These are phyloP conservation scores for Otolemur garnettii DNA, from an alignment of 2,113 vertebrate genomes.

Conservation along the genomic window DNA sequence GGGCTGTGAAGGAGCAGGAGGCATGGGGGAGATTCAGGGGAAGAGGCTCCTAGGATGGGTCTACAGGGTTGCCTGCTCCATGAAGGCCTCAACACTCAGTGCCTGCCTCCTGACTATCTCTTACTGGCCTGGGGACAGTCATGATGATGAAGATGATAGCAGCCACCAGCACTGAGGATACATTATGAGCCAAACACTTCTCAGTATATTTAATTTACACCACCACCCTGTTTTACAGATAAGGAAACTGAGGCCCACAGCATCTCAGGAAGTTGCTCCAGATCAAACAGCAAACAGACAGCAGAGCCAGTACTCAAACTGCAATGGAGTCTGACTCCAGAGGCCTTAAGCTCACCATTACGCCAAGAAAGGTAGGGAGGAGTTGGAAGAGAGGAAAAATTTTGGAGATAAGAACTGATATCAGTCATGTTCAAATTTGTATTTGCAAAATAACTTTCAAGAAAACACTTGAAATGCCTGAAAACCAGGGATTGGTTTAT, in stretches of 20 bases:
- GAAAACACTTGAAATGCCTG: neutral
- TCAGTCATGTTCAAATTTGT: neutral
- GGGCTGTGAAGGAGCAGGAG: neutral
- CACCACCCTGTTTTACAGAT: neutral
- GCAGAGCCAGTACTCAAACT: neutral
- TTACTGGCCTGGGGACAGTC: too few species aligned
- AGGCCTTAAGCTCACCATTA: neutral
- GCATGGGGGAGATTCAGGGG: neutral
- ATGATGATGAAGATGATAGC: neutral
- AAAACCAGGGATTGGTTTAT: too few species aligned
- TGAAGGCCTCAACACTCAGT: neutral
- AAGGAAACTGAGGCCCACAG: neutral
- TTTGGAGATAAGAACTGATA: neutral
- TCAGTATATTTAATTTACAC: neutral
- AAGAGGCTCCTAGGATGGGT: neutral
- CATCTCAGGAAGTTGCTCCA: neutral
- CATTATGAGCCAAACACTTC: neutral
- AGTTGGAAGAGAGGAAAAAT: neutral
- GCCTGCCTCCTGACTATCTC: neutral
- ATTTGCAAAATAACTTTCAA: conserved; percentile 25
- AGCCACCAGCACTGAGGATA: neutral
- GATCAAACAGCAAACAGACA: neutral
- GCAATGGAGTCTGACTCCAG: neutral
- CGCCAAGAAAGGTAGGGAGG: neutral
- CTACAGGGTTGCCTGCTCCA: neutral